These are phyloP conservation scores for Agrypnus murinus DNA, from an alignment of 2,888 invertebrate genomes.

Conservation along the genomic window DNA sequence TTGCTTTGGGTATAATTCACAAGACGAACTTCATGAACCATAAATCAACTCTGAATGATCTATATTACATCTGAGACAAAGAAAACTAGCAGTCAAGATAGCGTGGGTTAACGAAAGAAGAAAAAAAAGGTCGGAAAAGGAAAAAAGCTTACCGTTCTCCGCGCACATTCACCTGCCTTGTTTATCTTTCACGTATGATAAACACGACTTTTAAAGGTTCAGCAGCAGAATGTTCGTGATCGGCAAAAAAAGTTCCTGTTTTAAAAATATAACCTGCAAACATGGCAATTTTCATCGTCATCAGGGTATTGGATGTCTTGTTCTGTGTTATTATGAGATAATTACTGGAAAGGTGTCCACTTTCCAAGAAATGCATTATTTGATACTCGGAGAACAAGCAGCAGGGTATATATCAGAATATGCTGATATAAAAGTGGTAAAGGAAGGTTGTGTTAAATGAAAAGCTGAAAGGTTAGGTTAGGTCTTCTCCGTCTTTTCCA, in stretches of 20 bases:
- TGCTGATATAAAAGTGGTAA: slow-evolving; percentile 6
- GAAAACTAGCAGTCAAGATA: slow-evolving; percentile 21
- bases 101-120: slow-evolving; percentile 28
- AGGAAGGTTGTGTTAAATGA: no score
- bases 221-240: background rate
- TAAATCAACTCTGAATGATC: slow-evolving; percentile 43
- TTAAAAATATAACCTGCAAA: background rate
- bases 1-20: slow-evolving; percentile 29
- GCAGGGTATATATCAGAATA: slow-evolving; percentile 30
- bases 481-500: background rate
- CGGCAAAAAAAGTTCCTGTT: background rate
- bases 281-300: background rate
- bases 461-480: background rate
- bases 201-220: background rate
- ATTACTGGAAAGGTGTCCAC: slow-evolving; percentile 35
- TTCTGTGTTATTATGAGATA: slow-evolving; percentile 32
- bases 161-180: slow-evolving; percentile 1
- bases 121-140: slow-evolving; percentile 11
- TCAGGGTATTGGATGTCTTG: background rate
- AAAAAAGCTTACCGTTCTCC: slow-evolving; percentile 6
- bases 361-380: slow-evolving; percentile 34
- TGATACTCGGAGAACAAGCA: slow-evolving; percentile 28
- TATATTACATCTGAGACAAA: slow-evolving; percentile 44
- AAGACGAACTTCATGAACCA: slow-evolving; percentile 19
- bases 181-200: slow-evolving; percentile 8